These are phyloP conservation scores for Corythornis vintsioides DNA, from an alignment of 2,113 vertebrate species.

Conservation along the genomic window DNA sequence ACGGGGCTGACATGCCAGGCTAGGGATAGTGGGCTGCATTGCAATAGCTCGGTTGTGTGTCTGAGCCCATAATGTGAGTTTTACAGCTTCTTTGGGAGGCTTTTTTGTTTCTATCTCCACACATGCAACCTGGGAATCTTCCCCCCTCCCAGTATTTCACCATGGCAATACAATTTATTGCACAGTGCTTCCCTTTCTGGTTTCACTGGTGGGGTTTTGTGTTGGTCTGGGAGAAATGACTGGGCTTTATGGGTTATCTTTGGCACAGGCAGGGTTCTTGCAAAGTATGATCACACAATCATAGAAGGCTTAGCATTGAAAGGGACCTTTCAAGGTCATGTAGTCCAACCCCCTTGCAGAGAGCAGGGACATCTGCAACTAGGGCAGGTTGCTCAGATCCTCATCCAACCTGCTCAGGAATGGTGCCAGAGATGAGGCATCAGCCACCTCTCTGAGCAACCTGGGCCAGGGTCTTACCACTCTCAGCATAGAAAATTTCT, in stretches of 20 bases:
- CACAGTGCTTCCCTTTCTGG: not conserved
- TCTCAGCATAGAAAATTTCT: not conserved
- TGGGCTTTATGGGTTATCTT: not conserved
- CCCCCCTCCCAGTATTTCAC: not conserved
- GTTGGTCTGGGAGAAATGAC: not conserved
- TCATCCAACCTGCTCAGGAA: not conserved
- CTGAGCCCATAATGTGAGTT: not conserved
- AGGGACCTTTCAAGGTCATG: not conserved
- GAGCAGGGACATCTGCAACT: not conserved
- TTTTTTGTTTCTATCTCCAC: not conserved
- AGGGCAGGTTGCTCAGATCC: not conserved
- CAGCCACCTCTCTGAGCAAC: not conserved
- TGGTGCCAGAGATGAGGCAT: not conserved
- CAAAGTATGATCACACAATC: not conserved
- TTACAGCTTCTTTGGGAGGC: not conserved
- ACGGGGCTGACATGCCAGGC: not conserved
- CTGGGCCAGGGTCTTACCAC: not conserved
- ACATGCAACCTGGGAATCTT: not conserved
- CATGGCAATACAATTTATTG: not conserved
- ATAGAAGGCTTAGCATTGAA: not conserved
- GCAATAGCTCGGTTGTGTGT: not conserved
- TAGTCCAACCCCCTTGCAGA: not conserved
- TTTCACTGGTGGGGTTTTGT: not conserved
- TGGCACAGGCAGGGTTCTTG: not conserved
- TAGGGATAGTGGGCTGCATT: not conserved